These are phyloP conservation scores for Forbesichthys agassizii DNA, from an alignment of 2,113 vertebrate genomes.

Conservation along the genomic window DNA sequence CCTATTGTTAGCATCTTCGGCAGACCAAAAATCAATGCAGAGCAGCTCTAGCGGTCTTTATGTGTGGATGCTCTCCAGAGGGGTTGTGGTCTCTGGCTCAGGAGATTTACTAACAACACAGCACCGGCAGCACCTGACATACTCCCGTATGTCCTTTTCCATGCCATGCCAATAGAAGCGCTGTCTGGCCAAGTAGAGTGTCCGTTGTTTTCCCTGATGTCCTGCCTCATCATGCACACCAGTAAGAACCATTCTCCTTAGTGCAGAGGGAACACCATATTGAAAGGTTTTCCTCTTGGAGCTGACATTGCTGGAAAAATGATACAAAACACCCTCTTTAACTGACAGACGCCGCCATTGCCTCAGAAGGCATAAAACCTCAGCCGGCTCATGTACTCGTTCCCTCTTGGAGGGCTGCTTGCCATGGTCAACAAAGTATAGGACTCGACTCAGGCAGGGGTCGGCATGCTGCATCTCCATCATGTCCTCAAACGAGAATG, in stretches of 20 bases:
- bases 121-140: background rate
- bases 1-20: background rate
- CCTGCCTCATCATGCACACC: slow-evolving; percentile 32
- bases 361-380: background rate
- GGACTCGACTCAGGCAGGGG: slow-evolving; percentile 1
- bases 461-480: slow-evolving; percentile 8
- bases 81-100: slow-evolving; percentile 9
- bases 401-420: slow-evolving; percentile 11
- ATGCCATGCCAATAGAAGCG: no score
- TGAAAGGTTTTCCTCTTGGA: background rate
- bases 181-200: background rate
- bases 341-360: slow-evolving; percentile 19
- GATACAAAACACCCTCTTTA: slow-evolving; percentile 21
- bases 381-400: background rate
- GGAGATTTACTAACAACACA: slow-evolving; percentile 21
- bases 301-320: background rate
- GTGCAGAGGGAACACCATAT: slow-evolving; percentile 20
- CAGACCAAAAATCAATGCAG: slow-evolving; percentile 10
- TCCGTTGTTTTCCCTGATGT: slow-evolving; percentile 36
- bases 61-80: background rate
- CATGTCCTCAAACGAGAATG: background rate
- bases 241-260: background rate
- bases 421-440: slow-evolving; percentile 17
- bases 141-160: slow-evolving; percentile 1
- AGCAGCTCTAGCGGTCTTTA: background rate